Conservation (phyloP, 2,113 vertebrate genomes). For the Corythornis cristatus region DNA sequence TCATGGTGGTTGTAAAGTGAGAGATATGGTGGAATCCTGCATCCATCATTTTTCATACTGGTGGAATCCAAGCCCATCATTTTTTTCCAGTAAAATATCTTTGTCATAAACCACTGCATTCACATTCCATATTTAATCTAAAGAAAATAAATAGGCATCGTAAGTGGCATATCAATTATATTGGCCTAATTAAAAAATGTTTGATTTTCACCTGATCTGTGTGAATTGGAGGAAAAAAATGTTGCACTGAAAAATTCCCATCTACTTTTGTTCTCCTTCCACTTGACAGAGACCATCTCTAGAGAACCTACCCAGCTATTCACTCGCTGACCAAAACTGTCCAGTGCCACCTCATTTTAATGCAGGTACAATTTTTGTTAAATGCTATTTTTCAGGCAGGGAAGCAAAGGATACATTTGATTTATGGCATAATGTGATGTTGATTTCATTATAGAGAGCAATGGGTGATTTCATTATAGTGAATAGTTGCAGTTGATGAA, state of each 20-base stretch:
- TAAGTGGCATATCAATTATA: background rate
- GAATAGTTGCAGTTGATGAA: background rate
- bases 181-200: background rate
- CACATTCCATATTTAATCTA: background rate
- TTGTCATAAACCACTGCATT: background rate
- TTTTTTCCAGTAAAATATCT: background rate
- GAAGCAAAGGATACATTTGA: background rate
- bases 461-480: background rate
- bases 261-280: background rate
- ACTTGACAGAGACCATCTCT: background rate
- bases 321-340: background rate
- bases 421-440: background rate
- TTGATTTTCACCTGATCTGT: background rate
- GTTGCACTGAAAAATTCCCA: background rate
- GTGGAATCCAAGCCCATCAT: background rate
- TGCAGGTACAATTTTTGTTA: background rate
- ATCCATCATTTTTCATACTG: background rate
- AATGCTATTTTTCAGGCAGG: background rate
- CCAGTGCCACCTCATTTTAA: background rate
- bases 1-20: background rate
- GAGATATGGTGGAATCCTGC: background rate
- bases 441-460: background rate
- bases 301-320: background rate
- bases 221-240: background rate
- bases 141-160: background rate